A percentile compares a stretch with the other conserved stretches of the same genome.
Evolutionary conservation across 2,888 invertebrate genomes (phyloP).

Genomic region (Eupithecia pulchellata): DNA sequence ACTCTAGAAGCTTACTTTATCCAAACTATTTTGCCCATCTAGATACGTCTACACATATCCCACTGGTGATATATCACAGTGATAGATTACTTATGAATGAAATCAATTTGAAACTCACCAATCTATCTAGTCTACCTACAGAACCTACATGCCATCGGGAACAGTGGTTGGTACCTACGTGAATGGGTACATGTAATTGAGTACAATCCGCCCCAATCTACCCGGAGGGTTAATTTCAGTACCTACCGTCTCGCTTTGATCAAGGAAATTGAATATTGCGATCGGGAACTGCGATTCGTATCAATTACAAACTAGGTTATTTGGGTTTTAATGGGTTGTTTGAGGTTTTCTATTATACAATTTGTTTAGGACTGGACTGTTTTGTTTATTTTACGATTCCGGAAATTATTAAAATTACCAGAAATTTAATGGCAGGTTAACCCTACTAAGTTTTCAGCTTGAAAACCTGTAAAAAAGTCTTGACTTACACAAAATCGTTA

Average conservation of each 20-base stretch:
- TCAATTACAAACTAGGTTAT: background rate
- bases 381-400: background rate
- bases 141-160: too few relatives aligned
- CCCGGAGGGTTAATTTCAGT: conserved; percentile 21
- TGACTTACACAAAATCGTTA: too few relatives aligned
- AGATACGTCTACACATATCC: too few relatives aligned
- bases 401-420: background rate
- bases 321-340: background rate
- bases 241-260: conserved; percentile 27
- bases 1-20: too few relatives aligned
- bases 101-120: too few relatives aligned
- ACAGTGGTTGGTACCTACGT: too few relatives aligned
- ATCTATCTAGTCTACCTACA: background rate
- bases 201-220: conserved; percentile 8
- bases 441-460: too few relatives aligned
- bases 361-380: background rate
- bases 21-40: too few relatives aligned
- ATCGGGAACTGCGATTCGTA: conserved; percentile 1
- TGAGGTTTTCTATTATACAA: background rate
- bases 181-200: background rate
- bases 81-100: too few relatives aligned
- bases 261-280: conserved; percentile 33
- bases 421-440: too few relatives aligned
- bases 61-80: too few relatives aligned
- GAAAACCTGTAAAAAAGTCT: too few relatives aligned